A percentile compares a stretch with the other conserved stretches of the same genome.
Conservation (phyloP, 1,140 invertebrate species). For the Subanguina moxae region DNA sequence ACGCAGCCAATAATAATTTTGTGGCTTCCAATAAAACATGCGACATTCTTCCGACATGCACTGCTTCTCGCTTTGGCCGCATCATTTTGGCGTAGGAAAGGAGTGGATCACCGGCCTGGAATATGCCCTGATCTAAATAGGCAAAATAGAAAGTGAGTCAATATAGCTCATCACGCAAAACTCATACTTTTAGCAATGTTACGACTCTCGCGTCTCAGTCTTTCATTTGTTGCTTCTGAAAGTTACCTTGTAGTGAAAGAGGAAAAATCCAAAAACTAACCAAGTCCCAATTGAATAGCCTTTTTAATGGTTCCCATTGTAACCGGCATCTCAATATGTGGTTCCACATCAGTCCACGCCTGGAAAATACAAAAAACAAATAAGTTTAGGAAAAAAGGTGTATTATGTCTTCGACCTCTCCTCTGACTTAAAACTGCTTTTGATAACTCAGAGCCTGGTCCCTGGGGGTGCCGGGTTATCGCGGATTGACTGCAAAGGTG, state of each 20-base stretch:
- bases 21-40: constrained; percentile 54
- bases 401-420: no score
- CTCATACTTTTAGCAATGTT: constrained; percentile 43
- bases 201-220: constrained; percentile 31
- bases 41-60: constrained; percentile 42
- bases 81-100: constrained; percentile 58
- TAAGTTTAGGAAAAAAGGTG: no score
- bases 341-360: constrained; percentile 40
- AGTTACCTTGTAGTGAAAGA: neutral
- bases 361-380: constrained; percentile 13
- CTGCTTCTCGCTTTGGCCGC: constrained; percentile 53
- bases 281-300: constrained; percentile 36
- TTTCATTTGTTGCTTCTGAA: constrained; percentile 2
- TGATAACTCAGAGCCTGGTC: no score
- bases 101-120: constrained; percentile 48
- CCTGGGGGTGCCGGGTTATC: no score
- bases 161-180: constrained; percentile 9
- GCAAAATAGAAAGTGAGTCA: constrained; percentile 3
- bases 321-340: constrained; percentile 43
- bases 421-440: no score
- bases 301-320: constrained; percentile 40
- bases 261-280: neutral
- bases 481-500: no score
- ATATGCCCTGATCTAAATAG: constrained; percentile 39
- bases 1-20: constrained; percentile 48